phyloP scores from a whole-genome alignment of 2,888 invertebrate genomes.

The Acronicta leporina region DNA sequence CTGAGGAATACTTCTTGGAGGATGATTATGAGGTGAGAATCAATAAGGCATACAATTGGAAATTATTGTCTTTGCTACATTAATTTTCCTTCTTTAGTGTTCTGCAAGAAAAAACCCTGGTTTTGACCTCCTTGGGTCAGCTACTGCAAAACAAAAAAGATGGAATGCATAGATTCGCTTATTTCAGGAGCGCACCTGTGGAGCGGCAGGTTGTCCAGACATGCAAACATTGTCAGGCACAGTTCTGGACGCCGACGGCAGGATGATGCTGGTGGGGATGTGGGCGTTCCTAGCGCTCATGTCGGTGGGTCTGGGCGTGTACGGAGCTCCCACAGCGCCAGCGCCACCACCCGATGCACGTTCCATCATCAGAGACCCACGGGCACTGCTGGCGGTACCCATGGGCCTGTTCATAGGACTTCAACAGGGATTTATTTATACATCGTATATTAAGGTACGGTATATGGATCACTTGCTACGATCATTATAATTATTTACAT shows the following conservation, averaged over 20 bases:
- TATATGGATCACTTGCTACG: too few species aligned
- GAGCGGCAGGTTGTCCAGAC: conserved; percentile 82
- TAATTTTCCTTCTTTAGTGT: too few species aligned
- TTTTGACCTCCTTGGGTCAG: too few species aligned
- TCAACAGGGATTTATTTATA: conserved; percentile 95
- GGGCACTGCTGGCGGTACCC: conserved; percentile 92
- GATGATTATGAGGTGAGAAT: conserved; percentile 87
- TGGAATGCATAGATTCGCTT: too few species aligned
- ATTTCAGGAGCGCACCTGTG: conserved; percentile 78
- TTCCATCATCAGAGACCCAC: conserved; percentile 88
- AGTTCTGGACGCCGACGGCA: conserved; percentile 75
- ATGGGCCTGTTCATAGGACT: conserved; percentile 94
- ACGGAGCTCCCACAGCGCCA: conserved; percentile 75
- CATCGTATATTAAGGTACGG: conserved; percentile 93
- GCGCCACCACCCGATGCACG: conserved; percentile 77
- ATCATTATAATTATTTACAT: too few species aligned
- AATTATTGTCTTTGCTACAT: too few species aligned
- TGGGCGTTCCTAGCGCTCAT: conserved; percentile 76
- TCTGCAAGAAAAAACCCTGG: too few species aligned
- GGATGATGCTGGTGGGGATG: conserved; percentile 72
- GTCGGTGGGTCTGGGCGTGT: conserved; percentile 74
- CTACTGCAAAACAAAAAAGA: too few species aligned
- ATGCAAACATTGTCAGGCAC: conserved; percentile 73
- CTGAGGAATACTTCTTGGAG: conserved; percentile 87
- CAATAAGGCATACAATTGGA: too few species aligned